These are phyloP conservation scores for Thaumetopoea pityocampa DNA, from an alignment of 1,140 invertebrate genomes.

Conservation along the genomic window DNA sequence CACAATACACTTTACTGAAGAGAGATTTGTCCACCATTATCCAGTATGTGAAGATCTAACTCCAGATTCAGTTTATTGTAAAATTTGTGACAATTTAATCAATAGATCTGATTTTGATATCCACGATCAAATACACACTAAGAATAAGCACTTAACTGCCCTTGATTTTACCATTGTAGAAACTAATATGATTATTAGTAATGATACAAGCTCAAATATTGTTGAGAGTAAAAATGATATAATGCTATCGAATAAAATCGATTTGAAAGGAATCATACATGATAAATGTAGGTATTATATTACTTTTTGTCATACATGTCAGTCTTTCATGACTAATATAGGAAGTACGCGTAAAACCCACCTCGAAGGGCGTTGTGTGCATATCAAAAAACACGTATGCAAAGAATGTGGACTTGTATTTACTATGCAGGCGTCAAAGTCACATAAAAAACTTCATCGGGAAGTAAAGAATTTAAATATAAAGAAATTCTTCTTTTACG, in stretches of 20 bases:
- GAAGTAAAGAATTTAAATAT: constrained; percentile 30
- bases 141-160: constrained; percentile 7
- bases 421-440: constrained; percentile 20
- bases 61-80: constrained; percentile 30
- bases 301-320: constrained; percentile 38
- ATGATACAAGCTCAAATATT: background rate
- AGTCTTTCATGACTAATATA: constrained; percentile 33
- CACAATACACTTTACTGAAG: constrained; percentile 35
- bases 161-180: constrained; percentile 29
- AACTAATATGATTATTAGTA: constrained; percentile 13
- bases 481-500: constrained; percentile 42
- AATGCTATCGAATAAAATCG: no score
- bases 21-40: constrained; percentile 29
- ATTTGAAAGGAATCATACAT: no score
- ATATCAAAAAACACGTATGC: constrained; percentile 29
- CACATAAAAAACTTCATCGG: constrained; percentile 33
- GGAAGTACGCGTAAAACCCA: constrained; percentile 23
- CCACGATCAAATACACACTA: constrained; percentile 32
- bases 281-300: constrained; percentile 1
- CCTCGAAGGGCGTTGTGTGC: constrained; percentile 24
- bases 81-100: constrained; percentile 40
- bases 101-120: constrained; percentile 21
- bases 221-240: background rate
- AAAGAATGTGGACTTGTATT: constrained; percentile 45
- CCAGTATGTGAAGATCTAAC: constrained; percentile 24